Evolutionary conservation across 2,888 invertebrate species (phyloP).

Genomic region (Caenorhabditis uteleia): DNA sequence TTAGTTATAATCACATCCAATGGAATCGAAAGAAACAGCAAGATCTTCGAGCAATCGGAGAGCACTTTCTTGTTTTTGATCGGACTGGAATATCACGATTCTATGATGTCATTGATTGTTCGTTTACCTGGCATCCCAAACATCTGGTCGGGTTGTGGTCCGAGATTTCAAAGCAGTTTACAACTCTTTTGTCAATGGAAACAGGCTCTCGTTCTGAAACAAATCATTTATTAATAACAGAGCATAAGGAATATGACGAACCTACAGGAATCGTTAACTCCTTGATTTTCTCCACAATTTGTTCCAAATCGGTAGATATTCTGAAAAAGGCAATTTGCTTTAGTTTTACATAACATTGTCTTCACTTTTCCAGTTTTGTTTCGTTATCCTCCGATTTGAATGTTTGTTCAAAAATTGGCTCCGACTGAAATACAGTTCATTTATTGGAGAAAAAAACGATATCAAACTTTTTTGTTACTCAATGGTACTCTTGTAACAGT

Average conservation of each 20-base stretch:
- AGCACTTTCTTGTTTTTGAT: constrained; percentile 29
- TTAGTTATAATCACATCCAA: constrained; percentile 26
- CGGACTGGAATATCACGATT: constrained; percentile 16
- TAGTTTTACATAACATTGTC: too few relatives aligned
- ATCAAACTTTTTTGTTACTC: background rate
- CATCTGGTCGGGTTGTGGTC: constrained; percentile 16
- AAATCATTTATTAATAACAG: background rate
- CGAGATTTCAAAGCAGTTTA: background rate
- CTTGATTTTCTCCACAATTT: too few relatives aligned
- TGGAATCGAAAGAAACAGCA: constrained; percentile 23
- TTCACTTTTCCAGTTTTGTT: background rate
- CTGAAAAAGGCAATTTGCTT: too few relatives aligned
- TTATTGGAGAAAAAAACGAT: too few relatives aligned
- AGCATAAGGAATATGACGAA: too few relatives aligned
- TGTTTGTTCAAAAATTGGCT: background rate
- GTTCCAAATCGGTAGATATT: too few relatives aligned
- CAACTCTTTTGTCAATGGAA: background rate
- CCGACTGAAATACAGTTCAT: background rate
- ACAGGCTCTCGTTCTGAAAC: background rate
- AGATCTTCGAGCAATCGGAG: constrained; percentile 25
- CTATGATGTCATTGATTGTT: too few relatives aligned
- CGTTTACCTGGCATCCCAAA: constrained; percentile 31
- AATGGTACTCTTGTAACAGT: constrained; percentile 6
- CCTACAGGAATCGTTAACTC: too few relatives aligned
- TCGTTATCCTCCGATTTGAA: background rate